A percentile compares a stretch with the other conserved stretches of the same genome.
Conservation (phyloP, 92 coral and sea anemone species). For the Porites divaricata region DNA sequence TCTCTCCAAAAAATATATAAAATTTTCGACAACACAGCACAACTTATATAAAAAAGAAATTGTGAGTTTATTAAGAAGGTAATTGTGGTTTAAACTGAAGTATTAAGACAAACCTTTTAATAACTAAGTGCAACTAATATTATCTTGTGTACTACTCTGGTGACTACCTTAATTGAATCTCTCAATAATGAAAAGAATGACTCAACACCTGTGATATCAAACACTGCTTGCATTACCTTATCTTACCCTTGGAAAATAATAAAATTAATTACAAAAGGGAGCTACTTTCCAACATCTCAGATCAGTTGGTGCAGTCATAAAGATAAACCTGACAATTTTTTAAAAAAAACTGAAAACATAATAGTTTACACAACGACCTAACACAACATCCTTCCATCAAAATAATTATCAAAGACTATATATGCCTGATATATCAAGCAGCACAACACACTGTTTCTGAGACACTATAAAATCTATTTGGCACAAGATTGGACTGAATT, state of each 20-base stretch:
- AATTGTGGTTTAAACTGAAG: background rate
- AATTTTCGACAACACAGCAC: background rate
- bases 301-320: background rate
- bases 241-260: slow-evolving; percentile 4
- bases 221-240: slow-evolving; percentile 3
- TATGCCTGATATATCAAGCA: background rate
- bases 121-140: background rate
- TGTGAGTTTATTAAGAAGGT: background rate
- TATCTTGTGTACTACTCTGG: slow-evolving; percentile 9
- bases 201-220: slow-evolving; percentile 9
- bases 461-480: background rate
- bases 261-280: slow-evolving; percentile 13
- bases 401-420: background rate
- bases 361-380: background rate
- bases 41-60: background rate
- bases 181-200: background rate
- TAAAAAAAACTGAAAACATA: background rate
- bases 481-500: slow-evolving; percentile 14
- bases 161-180: slow-evolving; percentile 9
- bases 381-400: background rate
- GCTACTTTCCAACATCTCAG: background rate
- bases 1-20: background rate
- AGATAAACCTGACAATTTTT: background rate
- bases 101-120: background rate
- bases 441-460: background rate